Evolutionary conservation across 2,888 invertebrate genomes (phyloP).

Genomic region (Erannis defoliaria): DNA sequence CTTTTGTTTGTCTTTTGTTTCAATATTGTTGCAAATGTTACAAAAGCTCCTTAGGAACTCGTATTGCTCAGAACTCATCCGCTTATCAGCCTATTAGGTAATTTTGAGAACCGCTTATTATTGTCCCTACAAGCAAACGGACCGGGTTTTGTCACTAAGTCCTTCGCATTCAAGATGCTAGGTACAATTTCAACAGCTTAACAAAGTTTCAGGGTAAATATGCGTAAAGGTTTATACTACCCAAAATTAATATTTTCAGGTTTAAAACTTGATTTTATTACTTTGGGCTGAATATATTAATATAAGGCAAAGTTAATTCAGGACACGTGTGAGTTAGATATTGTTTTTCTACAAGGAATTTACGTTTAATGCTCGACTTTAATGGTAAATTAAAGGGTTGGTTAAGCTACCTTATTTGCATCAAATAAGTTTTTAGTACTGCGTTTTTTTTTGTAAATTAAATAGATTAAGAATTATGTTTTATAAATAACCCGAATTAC

Average conservation of each 20-base stretch:
- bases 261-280: conserved; percentile 30
- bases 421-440: background rate
- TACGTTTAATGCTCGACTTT: background rate
- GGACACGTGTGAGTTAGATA: conserved; percentile 1
- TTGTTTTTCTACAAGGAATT: conserved; percentile 4
- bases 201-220: conserved; percentile 29
- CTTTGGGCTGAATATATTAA: conserved; percentile 28
- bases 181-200: conserved; percentile 19
- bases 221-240: conserved; percentile 31
- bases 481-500: background rate
- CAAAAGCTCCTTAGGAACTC: conserved; percentile 8
- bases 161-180: conserved; percentile 15
- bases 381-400: background rate
- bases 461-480: background rate
- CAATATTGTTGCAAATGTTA: conserved; percentile 7
- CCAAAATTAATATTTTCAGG: conserved; percentile 31
- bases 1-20: conserved; percentile 14
- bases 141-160: conserved; percentile 10
- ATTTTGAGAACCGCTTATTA: conserved; percentile 12
- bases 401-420: background rate
- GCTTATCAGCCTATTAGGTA: conserved; percentile 19
- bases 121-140: conserved; percentile 8
- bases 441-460: background rate
- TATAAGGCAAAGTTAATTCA: conserved; percentile 16
- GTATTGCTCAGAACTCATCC: conserved; percentile 17